Evolutionary conservation across 30 jellyfish, hydroid and myxozoan genomes (phyloP).

Genomic region (Rhopilema esculentum): DNA sequence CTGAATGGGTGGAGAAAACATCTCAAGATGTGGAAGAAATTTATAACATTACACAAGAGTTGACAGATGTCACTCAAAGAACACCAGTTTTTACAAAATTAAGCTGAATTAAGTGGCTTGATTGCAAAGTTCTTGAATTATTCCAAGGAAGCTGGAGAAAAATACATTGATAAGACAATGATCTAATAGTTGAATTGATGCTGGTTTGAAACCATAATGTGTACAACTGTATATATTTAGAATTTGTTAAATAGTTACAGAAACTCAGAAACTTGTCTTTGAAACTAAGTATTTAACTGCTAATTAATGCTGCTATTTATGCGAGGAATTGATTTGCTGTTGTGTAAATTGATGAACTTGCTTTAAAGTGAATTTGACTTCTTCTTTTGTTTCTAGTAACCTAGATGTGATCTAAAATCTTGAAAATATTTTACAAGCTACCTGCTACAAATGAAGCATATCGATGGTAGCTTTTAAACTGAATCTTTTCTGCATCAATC

Average conservation of each 20-base stretch:
- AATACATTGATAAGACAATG: no score
- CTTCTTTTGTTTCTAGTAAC: no score
- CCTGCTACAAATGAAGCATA: no score
- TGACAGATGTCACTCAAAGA: background rate
- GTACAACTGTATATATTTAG: background rate
- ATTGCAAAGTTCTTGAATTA: background rate
- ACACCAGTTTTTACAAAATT: background rate
- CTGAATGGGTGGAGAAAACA: constrained; percentile 40
- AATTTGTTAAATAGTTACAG: no score
- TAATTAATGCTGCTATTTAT: background rate
- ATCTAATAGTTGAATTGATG: no score
- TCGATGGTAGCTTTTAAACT: no score
- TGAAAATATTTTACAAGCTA: no score
- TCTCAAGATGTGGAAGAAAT: background rate
- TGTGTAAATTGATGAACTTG: background rate
- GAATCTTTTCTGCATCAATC: no score
- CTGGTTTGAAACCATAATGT: background rate
- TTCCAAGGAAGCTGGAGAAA: no score
- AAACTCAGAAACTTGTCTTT: no score
- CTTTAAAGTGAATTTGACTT: background rate
- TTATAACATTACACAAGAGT: background rate
- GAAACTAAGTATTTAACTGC: background rate
- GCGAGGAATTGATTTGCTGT: background rate
- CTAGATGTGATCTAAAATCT: no score
- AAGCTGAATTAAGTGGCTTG: background rate